Evolutionary conservation across 2,888 invertebrate species (phyloP).

Genomic region (Tribolium freemani): DNA sequence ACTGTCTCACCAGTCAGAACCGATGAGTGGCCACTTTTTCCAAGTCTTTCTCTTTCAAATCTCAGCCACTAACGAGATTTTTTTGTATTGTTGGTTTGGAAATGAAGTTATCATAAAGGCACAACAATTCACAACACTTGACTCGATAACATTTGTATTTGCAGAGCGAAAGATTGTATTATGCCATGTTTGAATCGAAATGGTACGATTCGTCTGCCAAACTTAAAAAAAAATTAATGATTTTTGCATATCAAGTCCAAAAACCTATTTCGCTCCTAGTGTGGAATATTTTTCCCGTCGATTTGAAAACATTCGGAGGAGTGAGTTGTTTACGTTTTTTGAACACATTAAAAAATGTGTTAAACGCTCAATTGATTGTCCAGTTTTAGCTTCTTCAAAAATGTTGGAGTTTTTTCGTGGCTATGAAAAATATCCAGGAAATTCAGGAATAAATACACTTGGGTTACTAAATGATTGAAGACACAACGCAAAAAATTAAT

Average conservation of each 20-base stretch:
- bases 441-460: neutral
- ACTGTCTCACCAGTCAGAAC: constrained; percentile 3
- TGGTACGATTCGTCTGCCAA: constrained; percentile 7
- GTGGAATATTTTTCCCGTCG: constrained; percentile 25
- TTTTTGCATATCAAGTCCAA: constrained; percentile 15
- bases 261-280: constrained; percentile 9
- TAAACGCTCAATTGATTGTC: neutral
- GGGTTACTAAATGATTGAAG: neutral
- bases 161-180: constrained; percentile 25
- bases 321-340: constrained; percentile 1
- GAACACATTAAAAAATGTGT: no score
- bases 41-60: constrained; percentile 25
- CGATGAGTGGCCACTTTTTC: constrained; percentile 17
- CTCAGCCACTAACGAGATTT: constrained; percentile 11
- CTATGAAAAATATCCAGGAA: constrained; percentile 22
- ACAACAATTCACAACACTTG: neutral
- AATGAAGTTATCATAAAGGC: constrained; percentile 28
- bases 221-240: constrained; percentile 7
- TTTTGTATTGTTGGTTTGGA: constrained; percentile 33
- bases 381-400: constrained; percentile 11
- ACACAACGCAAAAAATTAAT: neutral
- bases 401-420: constrained; percentile 23
- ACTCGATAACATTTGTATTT: neutral
- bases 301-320: constrained; percentile 17
- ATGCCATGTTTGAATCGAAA: constrained; percentile 15